These are phyloP conservation scores for Scolopax mira DNA, from an alignment of 2,113 vertebrate genomes.

Conservation along the genomic window DNA sequence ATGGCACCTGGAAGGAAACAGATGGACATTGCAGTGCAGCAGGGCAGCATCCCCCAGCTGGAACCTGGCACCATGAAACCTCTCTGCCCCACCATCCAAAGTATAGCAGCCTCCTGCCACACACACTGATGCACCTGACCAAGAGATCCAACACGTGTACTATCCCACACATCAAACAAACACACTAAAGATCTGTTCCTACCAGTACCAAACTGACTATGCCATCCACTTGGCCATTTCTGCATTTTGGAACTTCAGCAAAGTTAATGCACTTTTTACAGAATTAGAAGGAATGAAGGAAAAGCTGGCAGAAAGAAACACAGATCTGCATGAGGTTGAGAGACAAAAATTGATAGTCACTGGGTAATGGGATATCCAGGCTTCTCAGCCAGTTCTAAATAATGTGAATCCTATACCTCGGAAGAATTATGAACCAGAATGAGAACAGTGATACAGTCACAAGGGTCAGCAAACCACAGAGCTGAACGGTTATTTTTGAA, in stretches of 20 bases:
- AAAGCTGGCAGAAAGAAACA: background rate
- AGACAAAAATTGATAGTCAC: background rate
- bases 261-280: background rate
- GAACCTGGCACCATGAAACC: background rate
- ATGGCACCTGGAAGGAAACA: background rate
- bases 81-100: background rate
- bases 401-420: background rate
- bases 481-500: background rate
- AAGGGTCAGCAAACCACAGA: background rate
- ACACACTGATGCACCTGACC: background rate
- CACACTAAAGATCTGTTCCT: background rate
- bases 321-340: background rate
- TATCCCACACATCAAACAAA: background rate
- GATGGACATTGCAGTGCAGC: background rate
- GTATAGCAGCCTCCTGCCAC: background rate
- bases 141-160: background rate
- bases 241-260: background rate
- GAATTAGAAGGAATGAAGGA: background rate
- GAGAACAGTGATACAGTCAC: background rate
- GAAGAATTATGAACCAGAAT: background rate
- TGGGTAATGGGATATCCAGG: background rate
- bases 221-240: background rate
- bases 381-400: background rate
- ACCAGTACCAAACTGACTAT: background rate
- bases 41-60: background rate